Conservation (phyloP, 2,797 vertebrate genomes). For the Gymnodraco acuticeps region DNA sequence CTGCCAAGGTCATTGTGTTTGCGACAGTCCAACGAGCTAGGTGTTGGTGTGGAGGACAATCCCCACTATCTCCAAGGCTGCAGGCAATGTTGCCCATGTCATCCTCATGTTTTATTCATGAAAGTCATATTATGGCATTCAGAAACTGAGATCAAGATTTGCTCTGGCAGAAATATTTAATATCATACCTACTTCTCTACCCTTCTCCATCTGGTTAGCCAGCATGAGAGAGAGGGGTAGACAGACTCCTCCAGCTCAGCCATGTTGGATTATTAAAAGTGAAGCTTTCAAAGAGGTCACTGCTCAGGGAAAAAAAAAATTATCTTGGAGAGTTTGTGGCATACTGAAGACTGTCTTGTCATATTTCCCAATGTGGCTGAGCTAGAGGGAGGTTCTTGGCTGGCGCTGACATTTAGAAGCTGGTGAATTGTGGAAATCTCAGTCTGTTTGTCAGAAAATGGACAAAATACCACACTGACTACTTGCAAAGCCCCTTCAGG, state of each 20-base stretch:
- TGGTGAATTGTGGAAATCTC: constrained; percentile 78
- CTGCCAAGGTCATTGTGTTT: constrained; percentile 73
- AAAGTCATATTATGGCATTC: constrained; percentile 78
- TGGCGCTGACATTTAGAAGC: constrained; percentile 83
- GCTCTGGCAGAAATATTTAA: constrained; percentile 83
- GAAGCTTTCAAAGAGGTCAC: constrained; percentile 82
- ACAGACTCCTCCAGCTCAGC: constrained; percentile 73
- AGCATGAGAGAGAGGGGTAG: constrained; percentile 64
- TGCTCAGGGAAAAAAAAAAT: constrained; percentile 65
- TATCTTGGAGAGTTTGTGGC: constrained; percentile 78
- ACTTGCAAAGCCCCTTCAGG: constrained; percentile 70
- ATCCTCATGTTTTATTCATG: constrained; percentile 83
- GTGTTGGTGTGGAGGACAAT: constrained; percentile 69
- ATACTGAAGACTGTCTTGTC: constrained; percentile 77
- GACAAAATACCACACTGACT: constrained; percentile 76
- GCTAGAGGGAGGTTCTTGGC: constrained; percentile 72
- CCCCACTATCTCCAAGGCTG: constrained; percentile 76
- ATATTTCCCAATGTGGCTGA: constrained; percentile 77
- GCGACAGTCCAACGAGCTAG: constrained; percentile 53
- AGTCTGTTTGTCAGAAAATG: constrained; percentile 69
- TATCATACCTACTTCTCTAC: constrained; percentile 79
- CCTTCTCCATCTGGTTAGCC: constrained; percentile 79
- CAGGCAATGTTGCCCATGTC: constrained; percentile 79
- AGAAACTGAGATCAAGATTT: constrained; percentile 82
- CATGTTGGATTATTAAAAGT: constrained; percentile 83